Evolutionary conservation across 1,140 invertebrate genomes (phyloP), one percentile per base, ranked within the genome.

Genomic region (Eupristina koningsbergeri): DNA sequence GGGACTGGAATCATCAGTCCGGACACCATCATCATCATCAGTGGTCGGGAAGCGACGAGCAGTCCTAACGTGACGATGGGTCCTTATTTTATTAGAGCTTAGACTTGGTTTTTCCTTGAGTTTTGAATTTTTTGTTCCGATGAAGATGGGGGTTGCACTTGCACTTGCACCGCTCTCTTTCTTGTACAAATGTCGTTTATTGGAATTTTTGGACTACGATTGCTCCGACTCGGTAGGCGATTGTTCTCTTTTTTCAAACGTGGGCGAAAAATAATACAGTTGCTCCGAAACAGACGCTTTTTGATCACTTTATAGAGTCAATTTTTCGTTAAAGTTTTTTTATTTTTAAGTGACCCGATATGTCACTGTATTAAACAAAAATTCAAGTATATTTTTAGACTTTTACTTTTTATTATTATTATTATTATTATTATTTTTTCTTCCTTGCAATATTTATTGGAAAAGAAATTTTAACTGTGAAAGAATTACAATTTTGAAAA

Each of bases 1-100:
- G 95, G 95, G 94, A 96, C 90, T 96, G 95, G 94, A 93, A 93
- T 81, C 90, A 90, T 75, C 90, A 92, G 86, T 91, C 90, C 13
- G 91, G 47, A 89, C 90, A 91, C 89, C 89, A 75, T 19, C 83
- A 73, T 5, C 71, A 73, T 5, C 73, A 76, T 11, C 84, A 76
- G 7, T 82, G 90, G 88, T 86, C 87, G 26, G 63, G 26, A 15
- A 67, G n/a, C 71, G 69, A 84, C 36, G 82, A 84, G 34, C 82
- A 84, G 53, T 79, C 77, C 53, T 84, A 84, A 79, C 75, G 74
- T 1, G 36, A n/a, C 26, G 61, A 74, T 31, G 80, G 36, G 13
- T 50, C 29, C 45, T 53, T 31, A 22, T 53, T 69, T 74, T 29
- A 22, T 80, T 58, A 36, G 29, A 58, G 31, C 31, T 61, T 76